phyloP scores from a whole-genome alignment of 2,888 invertebrate genomes.

The Xanthorhoe designata region DNA sequence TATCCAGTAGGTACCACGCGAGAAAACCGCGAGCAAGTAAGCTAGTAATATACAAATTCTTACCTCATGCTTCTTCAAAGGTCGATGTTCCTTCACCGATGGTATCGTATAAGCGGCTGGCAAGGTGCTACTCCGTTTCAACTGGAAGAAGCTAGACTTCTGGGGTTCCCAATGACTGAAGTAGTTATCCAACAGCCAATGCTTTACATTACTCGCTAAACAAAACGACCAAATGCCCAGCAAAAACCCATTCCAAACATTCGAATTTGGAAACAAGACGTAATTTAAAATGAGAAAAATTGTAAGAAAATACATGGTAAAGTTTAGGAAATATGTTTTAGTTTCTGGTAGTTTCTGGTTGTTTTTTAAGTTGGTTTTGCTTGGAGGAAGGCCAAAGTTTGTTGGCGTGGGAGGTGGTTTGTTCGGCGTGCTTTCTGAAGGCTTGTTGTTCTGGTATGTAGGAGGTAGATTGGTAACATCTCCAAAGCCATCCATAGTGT shows the following conservation, averaged over 20 bases:
- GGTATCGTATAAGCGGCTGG: constrained; percentile 84
- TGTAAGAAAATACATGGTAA: constrained; percentile 72
- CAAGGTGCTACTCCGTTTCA: constrained; percentile 57
- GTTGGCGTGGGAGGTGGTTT: constrained; percentile 46
- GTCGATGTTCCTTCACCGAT: constrained; percentile 87
- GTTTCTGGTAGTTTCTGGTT: constrained; percentile 42
- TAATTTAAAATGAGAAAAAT: constrained; percentile 68
- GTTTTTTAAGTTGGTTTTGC: constrained; percentile 59
- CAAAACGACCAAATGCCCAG: constrained; percentile 76
- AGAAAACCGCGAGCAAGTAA: too few species aligned
- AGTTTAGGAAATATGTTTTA: constrained; percentile 65
- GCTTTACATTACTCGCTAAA: constrained; percentile 65
- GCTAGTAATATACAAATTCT: constrained; percentile 36
- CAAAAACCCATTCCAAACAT: constrained; percentile 77
- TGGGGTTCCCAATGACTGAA: constrained; percentile 68
- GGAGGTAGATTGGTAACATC: constrained; percentile 57
- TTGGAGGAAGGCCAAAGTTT: constrained; percentile 67
- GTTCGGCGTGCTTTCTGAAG: constrained; percentile 46
- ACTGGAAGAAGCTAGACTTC: constrained; percentile 55
- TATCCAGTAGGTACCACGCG: too few species aligned
- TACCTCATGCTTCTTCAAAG: constrained; percentile 86
- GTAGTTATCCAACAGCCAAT: constrained; percentile 73
- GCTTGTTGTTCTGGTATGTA: constrained; percentile 45
- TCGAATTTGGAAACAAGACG: constrained; percentile 69
- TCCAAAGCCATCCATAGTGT: constrained; percentile 69